Conservation (phyloP, 2,113 vertebrate genomes). For the Lathamus discolor region DNA sequence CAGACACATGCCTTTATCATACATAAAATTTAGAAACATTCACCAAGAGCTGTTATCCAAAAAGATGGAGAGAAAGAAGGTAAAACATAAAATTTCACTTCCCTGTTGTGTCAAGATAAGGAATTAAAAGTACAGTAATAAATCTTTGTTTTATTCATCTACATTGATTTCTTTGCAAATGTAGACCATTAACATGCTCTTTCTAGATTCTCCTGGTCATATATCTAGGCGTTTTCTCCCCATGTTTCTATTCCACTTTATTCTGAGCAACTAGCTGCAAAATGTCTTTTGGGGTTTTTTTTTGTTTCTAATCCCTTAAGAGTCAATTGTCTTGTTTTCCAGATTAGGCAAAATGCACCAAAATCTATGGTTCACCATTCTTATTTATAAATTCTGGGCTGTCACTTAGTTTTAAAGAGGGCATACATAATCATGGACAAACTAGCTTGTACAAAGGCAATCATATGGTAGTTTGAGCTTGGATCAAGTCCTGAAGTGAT, state of each 20-base stretch:
- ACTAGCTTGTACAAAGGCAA: background rate
- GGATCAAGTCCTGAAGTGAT: background rate
- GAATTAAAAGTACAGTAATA: conserved; percentile 27
- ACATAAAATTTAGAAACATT: conserved; percentile 58
- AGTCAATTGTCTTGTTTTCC: background rate
- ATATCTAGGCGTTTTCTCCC: background rate
- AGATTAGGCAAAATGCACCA: background rate
- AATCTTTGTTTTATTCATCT: conserved; percentile 44
- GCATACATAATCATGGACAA: background rate
- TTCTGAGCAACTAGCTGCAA: background rate
- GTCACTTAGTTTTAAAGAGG: background rate
- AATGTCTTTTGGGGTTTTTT: background rate
- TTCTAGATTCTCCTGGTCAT: background rate
- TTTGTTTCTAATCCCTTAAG: background rate
- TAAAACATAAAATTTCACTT: conserved; percentile 24
- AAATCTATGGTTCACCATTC: background rate
- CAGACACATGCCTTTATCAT: conserved; percentile 50
- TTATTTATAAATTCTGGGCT: background rate
- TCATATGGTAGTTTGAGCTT: background rate
- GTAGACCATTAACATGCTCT: background rate
- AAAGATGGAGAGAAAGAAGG: background rate
- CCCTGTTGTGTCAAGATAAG: background rate
- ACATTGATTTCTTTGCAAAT: conserved; percentile 41
- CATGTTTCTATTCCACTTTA: background rate
- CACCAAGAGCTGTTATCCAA: conserved; percentile 22